Conservation (phyloP, 2,888 invertebrate genomes). For the Drosophila anomalata region DNA sequence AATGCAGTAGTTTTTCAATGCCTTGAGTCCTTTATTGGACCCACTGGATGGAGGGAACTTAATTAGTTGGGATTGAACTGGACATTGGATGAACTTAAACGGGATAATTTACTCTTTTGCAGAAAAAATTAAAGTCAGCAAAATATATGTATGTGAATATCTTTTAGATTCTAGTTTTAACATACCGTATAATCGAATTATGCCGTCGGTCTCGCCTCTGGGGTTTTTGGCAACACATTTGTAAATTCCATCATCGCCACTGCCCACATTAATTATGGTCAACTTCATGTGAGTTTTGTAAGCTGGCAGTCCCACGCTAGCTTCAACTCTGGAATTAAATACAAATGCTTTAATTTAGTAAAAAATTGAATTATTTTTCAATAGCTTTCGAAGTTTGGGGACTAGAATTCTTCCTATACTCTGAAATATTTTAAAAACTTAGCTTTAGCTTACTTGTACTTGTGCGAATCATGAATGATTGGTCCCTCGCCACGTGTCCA, state of each 20-base stretch:
- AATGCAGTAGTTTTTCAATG: constrained; percentile 65
- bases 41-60: constrained; percentile 51
- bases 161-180: constrained; percentile 62
- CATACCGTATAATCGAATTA: constrained; percentile 95
- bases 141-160: constrained; percentile 22
- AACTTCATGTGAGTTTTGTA: constrained; percentile 96
- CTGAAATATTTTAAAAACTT: background rate
- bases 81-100: constrained; percentile 15
- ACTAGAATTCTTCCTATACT: background rate
- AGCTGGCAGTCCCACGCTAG: constrained; percentile 87
- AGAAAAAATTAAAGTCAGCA: background rate
- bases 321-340: constrained; percentile 85
- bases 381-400: background rate
- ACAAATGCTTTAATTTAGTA: background rate
- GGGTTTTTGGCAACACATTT: constrained; percentile 94
- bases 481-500: constrained; percentile 95
- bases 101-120: background rate
- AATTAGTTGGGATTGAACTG: constrained; percentile 54
- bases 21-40: constrained; percentile 16
- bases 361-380: background rate
- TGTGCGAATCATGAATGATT: constrained; percentile 93
- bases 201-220: constrained; percentile 94
- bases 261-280: constrained; percentile 90
- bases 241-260: constrained; percentile 93
- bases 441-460: constrained; percentile 87